Conservation (phyloP, 2,113 vertebrate species). For the Calidris pugnax region DNA sequence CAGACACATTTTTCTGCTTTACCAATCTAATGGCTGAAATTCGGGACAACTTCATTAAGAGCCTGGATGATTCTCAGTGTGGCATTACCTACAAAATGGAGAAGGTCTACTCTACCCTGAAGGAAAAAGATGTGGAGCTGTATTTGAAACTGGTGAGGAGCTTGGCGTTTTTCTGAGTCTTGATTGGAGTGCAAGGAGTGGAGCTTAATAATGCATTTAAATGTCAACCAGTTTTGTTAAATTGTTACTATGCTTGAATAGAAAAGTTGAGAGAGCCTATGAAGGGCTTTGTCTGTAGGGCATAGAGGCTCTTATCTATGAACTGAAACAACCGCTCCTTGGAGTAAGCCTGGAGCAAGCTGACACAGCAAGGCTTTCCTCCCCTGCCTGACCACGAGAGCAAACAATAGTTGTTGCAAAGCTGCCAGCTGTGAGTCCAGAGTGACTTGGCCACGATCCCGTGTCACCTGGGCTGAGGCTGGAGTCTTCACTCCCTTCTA, state of each 20-base stretch:
- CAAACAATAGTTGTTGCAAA: not conserved
- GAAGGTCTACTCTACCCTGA: conserved; percentile 93
- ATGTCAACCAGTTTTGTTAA: not conserved
- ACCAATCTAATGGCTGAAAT: conserved; percentile 98
- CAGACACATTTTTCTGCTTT: conserved; percentile 98
- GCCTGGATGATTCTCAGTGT: conserved; percentile 95
- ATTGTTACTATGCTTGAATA: not conserved
- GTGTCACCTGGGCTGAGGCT: not conserved
- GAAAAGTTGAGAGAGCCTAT: not conserved
- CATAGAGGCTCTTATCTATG: not conserved
- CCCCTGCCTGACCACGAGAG: not conserved
- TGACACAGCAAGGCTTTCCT: conserved; percentile 30
- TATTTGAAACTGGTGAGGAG: conserved; percentile 89
- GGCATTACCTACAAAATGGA: conserved; percentile 99
- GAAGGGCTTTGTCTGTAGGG: not conserved
- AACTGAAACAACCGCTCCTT: not conserved
- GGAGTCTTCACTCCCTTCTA: not conserved
- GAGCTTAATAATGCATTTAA: not conserved
- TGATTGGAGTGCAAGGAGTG: not conserved
- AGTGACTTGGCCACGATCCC: not conserved
- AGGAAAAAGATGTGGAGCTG: conserved; percentile 91
- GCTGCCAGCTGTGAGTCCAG: not conserved
- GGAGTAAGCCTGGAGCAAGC: not conserved
- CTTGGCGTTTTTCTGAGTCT: not conserved
- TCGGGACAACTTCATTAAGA: conserved; percentile 98